Evolutionary conservation across 2,888 invertebrate genomes (phyloP).

Genomic region (Chrysodeixis includens): DNA sequence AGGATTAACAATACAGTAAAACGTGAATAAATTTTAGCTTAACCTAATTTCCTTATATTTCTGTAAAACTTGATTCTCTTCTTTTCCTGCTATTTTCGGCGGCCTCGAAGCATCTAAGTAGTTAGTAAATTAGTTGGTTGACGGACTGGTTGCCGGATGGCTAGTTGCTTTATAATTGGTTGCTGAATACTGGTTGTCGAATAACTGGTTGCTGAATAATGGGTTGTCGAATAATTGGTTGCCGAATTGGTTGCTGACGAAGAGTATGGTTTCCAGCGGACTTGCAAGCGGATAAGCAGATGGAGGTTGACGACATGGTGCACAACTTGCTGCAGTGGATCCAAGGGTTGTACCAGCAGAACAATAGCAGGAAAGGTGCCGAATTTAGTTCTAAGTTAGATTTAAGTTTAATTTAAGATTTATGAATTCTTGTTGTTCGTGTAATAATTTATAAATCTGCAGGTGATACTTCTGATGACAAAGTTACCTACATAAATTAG

Average conservation of each 20-base stretch:
- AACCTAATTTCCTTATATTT: background rate
- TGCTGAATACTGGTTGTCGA: background rate
- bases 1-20: background rate
- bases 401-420: slow-evolving; percentile 18
- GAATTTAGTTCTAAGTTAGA: slow-evolving; percentile 40
- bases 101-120: slow-evolving; percentile 31
- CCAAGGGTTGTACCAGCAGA: slow-evolving; percentile 91
- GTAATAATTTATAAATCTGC: background rate
- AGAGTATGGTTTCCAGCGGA: slow-evolving; percentile 83
- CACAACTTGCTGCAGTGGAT: slow-evolving; percentile 93
- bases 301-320: slow-evolving; percentile 92
- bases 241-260: slow-evolving; percentile 69
- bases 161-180: slow-evolving; percentile 25
- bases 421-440: background rate
- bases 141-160: slow-evolving; percentile 56
- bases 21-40: background rate
- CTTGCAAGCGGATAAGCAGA: slow-evolving; percentile 81
- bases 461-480: too few relatives aligned
- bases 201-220: too few relatives aligned
- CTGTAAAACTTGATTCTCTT: background rate
- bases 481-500: too few relatives aligned
- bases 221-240: slow-evolving; percentile 55
- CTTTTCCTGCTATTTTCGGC: background rate
- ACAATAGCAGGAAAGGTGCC: slow-evolving; percentile 87
- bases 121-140: slow-evolving; percentile 42